A percentile compares a stretch with the other conserved stretches of the same genome.
These are phyloP conservation scores for Leptinotarsa peninsularis DNA, from an alignment of 2,888 invertebrate species.

Conservation along the genomic window DNA sequence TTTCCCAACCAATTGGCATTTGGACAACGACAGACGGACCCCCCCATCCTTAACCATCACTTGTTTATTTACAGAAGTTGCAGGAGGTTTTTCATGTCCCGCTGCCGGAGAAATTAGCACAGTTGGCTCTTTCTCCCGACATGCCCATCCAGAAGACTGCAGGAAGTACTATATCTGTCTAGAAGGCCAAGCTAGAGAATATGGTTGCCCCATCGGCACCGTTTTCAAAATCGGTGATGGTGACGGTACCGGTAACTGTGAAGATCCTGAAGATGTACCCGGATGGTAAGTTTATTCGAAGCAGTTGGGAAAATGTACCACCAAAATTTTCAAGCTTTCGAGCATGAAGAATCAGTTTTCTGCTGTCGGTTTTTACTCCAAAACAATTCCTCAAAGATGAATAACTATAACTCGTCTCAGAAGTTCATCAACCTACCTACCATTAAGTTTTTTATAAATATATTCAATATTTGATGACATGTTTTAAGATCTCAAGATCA, in stretches of 20 bases:
- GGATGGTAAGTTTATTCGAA: conserved; percentile 84
- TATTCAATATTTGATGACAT: too few relatives aligned
- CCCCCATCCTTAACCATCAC: conserved; percentile 33
- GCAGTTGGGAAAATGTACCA: not conserved
- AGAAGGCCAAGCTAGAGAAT: conserved; percentile 91
- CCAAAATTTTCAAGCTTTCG: not conserved
- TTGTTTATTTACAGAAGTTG: conserved; percentile 78
- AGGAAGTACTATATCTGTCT: conserved; percentile 95
- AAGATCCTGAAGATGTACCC: conserved; percentile 94
- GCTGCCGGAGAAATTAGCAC: conserved; percentile 84
- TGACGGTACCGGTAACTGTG: conserved; percentile 92
- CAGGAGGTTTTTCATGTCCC: conserved; percentile 89
- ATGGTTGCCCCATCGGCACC: conserved; percentile 95
- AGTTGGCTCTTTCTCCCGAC: conserved; percentile 91
- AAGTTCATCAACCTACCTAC: too few relatives aligned
- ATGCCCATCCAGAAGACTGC: conserved; percentile 94
- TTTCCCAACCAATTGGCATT: conserved; percentile 41
- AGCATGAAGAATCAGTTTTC: not conserved
- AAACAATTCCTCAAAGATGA: too few relatives aligned
- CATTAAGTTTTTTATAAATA: too few relatives aligned
- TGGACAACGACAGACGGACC: conserved; percentile 47
- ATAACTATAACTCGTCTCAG: too few relatives aligned
- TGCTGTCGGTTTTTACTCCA: too few relatives aligned
- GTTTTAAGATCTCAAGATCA: too few relatives aligned
- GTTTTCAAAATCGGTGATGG: conserved; percentile 94